phyloP scores from a whole-genome alignment of 2,113 vertebrate genomes.

The Eulemur macaco region DNA sequence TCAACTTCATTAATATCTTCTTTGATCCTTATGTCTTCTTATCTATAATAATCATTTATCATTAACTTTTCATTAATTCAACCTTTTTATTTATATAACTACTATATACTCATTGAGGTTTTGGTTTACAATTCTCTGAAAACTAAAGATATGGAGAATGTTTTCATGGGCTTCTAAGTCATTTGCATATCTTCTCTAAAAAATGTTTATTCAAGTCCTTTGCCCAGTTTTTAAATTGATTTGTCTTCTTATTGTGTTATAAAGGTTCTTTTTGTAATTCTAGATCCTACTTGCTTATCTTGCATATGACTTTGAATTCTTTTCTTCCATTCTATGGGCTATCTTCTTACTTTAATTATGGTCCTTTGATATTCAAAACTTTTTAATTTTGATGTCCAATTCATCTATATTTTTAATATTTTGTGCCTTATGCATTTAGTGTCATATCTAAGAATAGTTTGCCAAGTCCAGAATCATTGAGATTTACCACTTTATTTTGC shows the following conservation, averaged over 20 bases:
- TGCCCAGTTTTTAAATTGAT: background rate
- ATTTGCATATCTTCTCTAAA: no score
- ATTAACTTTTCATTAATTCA: background rate
- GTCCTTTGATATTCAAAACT: background rate
- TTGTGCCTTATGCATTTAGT: background rate
- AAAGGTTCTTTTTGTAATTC: background rate
- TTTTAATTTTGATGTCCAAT: background rate
- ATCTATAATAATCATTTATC: background rate
- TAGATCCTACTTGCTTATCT: background rate
- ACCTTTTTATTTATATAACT: background rate
- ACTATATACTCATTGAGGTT: background rate
- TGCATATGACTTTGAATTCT: background rate
- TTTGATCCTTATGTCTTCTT: background rate
- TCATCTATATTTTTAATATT: background rate
- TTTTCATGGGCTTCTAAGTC: background rate
- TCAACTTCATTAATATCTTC: background rate
- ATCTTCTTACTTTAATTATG: background rate
- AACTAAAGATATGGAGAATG: background rate
- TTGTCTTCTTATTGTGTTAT: background rate
- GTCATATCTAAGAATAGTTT: no score
- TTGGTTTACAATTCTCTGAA: background rate
- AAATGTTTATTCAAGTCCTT: background rate
- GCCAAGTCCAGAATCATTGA: no score
- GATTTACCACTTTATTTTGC: no score
- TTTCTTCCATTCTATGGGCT: background rate